These are phyloP conservation scores for Pipistrellus pygmaeus DNA, from an alignment of 2,797 vertebrate genomes.

Conservation along the genomic window DNA sequence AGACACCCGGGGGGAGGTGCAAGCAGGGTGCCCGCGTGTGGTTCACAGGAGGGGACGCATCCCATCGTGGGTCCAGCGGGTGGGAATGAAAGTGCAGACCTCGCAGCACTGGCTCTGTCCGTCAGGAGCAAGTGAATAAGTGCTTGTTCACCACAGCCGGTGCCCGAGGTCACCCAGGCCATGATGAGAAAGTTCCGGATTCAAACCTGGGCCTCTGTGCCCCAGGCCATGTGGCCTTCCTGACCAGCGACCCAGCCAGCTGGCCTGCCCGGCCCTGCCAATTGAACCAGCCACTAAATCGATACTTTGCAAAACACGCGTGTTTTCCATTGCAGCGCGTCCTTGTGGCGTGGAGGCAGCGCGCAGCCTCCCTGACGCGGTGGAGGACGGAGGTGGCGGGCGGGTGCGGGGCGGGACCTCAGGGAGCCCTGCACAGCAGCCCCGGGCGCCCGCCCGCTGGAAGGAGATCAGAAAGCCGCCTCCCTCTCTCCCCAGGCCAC, in stretches of 20 bases:
- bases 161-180: not conserved
- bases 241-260: not conserved
- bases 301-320: conserved; percentile 82
- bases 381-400: conserved; percentile 83
- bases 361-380: conserved; percentile 85
- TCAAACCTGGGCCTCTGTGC: not conserved
- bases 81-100: not conserved
- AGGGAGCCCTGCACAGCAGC: conserved; percentile 88
- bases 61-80: accelerated
- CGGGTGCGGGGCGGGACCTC: conserved; percentile 84
- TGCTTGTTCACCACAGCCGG: not conserved
- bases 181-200: not conserved
- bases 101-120: not conserved
- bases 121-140: not conserved
- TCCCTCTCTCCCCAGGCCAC: conserved; percentile 83
- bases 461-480: conserved; percentile 88
- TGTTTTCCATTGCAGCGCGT: conserved; percentile 83
- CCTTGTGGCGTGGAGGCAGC: conserved; percentile 82
- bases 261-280: not conserved
- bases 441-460: conserved; percentile 89
- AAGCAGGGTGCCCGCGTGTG: not conserved
- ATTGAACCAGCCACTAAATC: conserved; percentile 79
- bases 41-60: not conserved
- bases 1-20: not conserved
- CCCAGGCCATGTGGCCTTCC: accelerated